A percentile compares a stretch with the other conserved stretches of the same genome.
These are phyloP conservation scores for Phyllostomus discolor DNA, from an alignment of 2,113 vertebrate species.

Conservation along the genomic window DNA sequence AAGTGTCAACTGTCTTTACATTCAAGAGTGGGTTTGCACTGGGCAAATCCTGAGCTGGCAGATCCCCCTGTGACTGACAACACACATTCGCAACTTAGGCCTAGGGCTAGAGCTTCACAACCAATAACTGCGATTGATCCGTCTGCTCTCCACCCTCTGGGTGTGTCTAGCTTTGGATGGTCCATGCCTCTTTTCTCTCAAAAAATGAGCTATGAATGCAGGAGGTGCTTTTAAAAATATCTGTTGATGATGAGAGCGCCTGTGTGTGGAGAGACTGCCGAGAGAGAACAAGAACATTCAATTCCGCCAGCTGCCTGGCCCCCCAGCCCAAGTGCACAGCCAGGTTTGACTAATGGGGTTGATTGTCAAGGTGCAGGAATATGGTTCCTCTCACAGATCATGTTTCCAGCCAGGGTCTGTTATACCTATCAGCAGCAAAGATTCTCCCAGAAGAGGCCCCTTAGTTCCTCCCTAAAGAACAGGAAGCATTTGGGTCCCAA, in stretches of 20 bases:
- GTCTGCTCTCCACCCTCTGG: neutral
- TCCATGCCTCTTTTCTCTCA: neutral
- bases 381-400: constrained; percentile 15
- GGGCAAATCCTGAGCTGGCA: neutral
- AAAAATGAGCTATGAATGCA: neutral
- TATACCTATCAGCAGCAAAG: constrained; percentile 44
- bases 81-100: neutral
- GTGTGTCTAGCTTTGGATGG: neutral
- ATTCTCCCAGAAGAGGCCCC: constrained; percentile 8
- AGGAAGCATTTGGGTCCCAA: constrained; percentile 7
- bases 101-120: neutral
- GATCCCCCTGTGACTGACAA: neutral
- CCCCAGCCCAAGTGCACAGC: neutral
- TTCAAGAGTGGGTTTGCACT: neutral
- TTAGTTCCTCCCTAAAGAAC: neutral
- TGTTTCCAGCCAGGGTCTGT: constrained; percentile 51
- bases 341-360: neutral
- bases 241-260: neutral
- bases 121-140: neutral
- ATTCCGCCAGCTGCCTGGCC: neutral
- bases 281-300: constrained; percentile 25
- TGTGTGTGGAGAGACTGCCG: neutral
- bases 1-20: neutral
- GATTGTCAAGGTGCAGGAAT: neutral
- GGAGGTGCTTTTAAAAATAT: constrained; percentile 18